A percentile compares a stretch with the other conserved stretches of the same genome.
Conservation (phyloP, 2,797 vertebrate species). For the Gobio occitaniae region DNA sequence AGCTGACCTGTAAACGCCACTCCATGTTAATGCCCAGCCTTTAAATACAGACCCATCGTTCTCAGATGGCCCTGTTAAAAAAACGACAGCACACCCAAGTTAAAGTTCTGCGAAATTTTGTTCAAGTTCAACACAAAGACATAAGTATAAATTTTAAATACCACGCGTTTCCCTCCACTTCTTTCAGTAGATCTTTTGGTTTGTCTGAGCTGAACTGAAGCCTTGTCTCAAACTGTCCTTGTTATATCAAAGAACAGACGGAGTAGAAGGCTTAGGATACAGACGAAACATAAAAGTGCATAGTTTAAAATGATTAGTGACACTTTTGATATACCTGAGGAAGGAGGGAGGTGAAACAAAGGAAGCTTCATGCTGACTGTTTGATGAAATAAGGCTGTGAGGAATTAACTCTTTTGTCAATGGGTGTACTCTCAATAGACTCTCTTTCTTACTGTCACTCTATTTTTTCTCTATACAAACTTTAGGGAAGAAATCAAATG, state of each 20-base stretch:
- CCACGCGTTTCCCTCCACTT: slow-evolving; percentile 90
- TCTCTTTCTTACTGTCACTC: slow-evolving; percentile 40
- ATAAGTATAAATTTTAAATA: slow-evolving; percentile 99
- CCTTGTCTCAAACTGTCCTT: slow-evolving; percentile 96
- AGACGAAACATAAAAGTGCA: slow-evolving; percentile 98
- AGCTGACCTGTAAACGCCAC: slow-evolving; percentile 77
- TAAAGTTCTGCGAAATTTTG: slow-evolving; percentile 84
- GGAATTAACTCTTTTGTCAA: slow-evolving; percentile 70
- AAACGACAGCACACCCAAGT: slow-evolving; percentile 73
- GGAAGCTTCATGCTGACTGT: slow-evolving; percentile 73
- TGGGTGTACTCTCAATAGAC: slow-evolving; percentile 46
- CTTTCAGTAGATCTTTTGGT: slow-evolving; percentile 94
- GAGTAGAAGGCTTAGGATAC: slow-evolving; percentile 83
- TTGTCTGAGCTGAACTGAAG: slow-evolving; percentile 92
- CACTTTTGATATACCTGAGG: slow-evolving; percentile 91
- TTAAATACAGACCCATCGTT: slow-evolving; percentile 41
- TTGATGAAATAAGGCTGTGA: slow-evolving; percentile 71
- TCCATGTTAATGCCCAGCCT: slow-evolving; percentile 75
- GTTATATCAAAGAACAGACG: slow-evolving; percentile 96
- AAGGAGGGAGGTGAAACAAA: slow-evolving; percentile 84
- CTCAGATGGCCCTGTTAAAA: slow-evolving; percentile 16
- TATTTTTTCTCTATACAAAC: slow-evolving; percentile 21
- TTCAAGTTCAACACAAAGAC: slow-evolving; percentile 99
- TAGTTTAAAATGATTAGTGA: slow-evolving; percentile 99
- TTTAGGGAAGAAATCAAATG: slow-evolving; percentile 25